Evolutionary conservation across 2,113 vertebrate genomes (phyloP), one percentile per base, ranked within the genome.

Genomic region (Hippolais icterina): DNA sequence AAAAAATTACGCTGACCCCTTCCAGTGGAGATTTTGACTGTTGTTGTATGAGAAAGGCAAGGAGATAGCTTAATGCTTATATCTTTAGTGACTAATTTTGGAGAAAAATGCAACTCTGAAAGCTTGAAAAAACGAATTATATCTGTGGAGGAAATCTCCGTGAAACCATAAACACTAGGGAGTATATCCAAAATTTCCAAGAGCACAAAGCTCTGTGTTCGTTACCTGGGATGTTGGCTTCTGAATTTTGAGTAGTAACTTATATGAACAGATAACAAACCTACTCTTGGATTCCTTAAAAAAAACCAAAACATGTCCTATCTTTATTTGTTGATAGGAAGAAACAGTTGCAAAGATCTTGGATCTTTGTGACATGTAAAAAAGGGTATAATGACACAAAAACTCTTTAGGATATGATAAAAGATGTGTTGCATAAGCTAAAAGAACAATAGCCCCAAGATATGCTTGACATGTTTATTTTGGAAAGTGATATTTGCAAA

Each of bases 401-500:
- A 61, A 23, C 11, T 86, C 66, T 84, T 94, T 18, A 44, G 64
- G 42, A 64, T 71, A 78, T 49, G 27, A 35, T 49, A 75, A 70
- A 74, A 69, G 31, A 64, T 64, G 10, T 4, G 5, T 89, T 91
- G 31, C 25, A 37, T 72, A 84, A 89, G 22, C 20, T 44, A 56
- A 56, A 93, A 47, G 29, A 64, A 52, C 21, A 90, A 8, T 77
- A 76, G 66, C 87, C 52, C 69, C 35, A 66, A 65, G 81, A 35
- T 12, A 53, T 15, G 16, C 23, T 78, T 64, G 46, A 64, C 1
- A 3, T 49, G 47, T 82, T 84, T 90, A 53, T 83, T 91, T 87
- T 89, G 28, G 31, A 64, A 92, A 87, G 25, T 53, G 49, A 11
- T 95, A 49, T 89, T 90, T 94, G 35, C 37, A 89, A 75, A 87